These are phyloP conservation scores for Poecilia wingei DNA, from an alignment of 2,797 vertebrate genomes.

Conservation along the genomic window DNA sequence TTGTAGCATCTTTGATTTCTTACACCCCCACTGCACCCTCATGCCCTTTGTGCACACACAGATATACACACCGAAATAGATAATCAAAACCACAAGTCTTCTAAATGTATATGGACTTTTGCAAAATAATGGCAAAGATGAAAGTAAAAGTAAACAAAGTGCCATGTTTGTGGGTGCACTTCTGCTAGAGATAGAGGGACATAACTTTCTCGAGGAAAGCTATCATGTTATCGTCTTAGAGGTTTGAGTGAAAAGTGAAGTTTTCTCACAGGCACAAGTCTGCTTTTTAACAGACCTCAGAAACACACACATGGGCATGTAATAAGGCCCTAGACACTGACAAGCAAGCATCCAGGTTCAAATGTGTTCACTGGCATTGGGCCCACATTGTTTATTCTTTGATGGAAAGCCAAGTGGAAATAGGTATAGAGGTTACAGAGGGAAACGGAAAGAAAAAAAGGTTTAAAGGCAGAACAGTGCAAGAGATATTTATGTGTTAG, in stretches of 20 bases:
- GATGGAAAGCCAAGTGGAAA: slow-evolving; percentile 50
- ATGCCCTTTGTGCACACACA: background rate
- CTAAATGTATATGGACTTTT: background rate
- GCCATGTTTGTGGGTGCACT: background rate
- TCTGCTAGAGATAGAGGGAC: slow-evolving; percentile 79
- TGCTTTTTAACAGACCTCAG: background rate
- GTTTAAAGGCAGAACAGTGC: slow-evolving; percentile 21
- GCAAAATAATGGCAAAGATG: background rate
- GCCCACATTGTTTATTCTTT: slow-evolving; percentile 76
- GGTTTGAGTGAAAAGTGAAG: slow-evolving; percentile 85
- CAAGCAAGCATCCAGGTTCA: slow-evolving; percentile 64
- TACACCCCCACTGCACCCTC: background rate
- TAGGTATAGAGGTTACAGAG: slow-evolving; percentile 58
- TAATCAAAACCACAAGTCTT: background rate
- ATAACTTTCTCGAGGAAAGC: slow-evolving; percentile 58
- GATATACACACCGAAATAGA: background rate
- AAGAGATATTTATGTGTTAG: slow-evolving; percentile 22
- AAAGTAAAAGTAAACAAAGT: background rate
- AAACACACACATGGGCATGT: background rate
- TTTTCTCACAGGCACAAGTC: slow-evolving; percentile 26
- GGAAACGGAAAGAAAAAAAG: slow-evolving; percentile 35
- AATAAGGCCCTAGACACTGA: slow-evolving; percentile 80
- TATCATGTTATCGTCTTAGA: slow-evolving; percentile 12
- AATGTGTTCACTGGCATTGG: slow-evolving; percentile 90
- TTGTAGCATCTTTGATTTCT: background rate